Conservation (phyloP, 2,888 invertebrate genomes). For the Capitulum mitella region DNA sequence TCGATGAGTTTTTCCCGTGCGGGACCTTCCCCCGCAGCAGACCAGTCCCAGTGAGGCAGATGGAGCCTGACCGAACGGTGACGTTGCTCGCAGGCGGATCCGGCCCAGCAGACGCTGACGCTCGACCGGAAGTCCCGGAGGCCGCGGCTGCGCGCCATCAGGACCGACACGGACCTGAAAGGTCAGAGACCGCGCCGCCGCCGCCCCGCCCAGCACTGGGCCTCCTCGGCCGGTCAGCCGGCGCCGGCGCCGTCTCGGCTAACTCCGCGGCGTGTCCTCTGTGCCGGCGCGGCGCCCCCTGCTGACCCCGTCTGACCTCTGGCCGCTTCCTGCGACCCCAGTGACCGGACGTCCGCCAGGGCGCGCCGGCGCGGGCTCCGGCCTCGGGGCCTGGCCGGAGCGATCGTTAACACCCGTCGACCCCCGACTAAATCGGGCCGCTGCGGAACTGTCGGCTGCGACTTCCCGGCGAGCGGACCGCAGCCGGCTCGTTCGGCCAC, state of each 20-base stretch:
- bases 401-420: not conserved
- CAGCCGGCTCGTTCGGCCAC: too few relatives aligned
- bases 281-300: too few relatives aligned
- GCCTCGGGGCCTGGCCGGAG: not conserved
- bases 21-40: too few relatives aligned
- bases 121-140: not conserved
- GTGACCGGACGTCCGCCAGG: not conserved
- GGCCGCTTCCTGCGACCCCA: not conserved
- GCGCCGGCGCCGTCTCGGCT: too few relatives aligned
- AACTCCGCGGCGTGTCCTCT: too few relatives aligned
- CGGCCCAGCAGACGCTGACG: not conserved
- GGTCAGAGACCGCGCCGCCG: too few relatives aligned
- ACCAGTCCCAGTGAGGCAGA: too few relatives aligned
- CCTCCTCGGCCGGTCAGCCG: too few relatives aligned
- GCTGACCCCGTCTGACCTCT: not conserved
- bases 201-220: too few relatives aligned
- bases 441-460: too few relatives aligned
- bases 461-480: too few relatives aligned
- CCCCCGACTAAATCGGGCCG: conserved; percentile 2
- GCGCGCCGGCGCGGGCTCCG: not conserved
- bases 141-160: not conserved
- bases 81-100: not conserved
- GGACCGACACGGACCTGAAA: not conserved
- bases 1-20: too few relatives aligned
- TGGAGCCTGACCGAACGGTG: not conserved